Percentiles rank a stretch among this genome's conserved stretches.
phyloP scores from a whole-genome alignment of 2,113 vertebrate species.

The Bostrychus sinensis region DNA sequence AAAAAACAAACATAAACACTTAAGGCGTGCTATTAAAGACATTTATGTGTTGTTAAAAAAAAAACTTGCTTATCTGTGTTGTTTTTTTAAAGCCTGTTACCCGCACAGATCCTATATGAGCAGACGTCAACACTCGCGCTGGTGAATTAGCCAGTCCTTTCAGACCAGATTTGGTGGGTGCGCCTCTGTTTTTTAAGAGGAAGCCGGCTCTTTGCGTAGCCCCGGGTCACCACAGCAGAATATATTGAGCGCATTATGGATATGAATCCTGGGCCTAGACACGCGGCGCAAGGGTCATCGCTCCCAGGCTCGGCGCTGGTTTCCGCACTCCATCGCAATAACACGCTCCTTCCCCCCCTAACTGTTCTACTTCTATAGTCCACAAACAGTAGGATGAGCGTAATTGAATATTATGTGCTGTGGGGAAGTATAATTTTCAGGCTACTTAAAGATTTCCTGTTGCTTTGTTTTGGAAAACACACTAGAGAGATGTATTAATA shows the following conservation, averaged over 20 bases:
- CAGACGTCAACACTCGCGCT: slow-evolving; percentile 66
- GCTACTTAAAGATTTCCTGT: slow-evolving; percentile 64
- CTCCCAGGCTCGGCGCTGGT: slow-evolving; percentile 72
- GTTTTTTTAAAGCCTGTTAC: slow-evolving; percentile 46
- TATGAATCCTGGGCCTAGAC: slow-evolving; percentile 80
- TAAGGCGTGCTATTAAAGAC: neutral
- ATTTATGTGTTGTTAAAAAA: slow-evolving; percentile 28
- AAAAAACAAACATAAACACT: too few relatives aligned
- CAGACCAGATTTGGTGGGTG: slow-evolving; percentile 74
- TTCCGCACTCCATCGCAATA: slow-evolving; percentile 80
- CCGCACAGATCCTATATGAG: slow-evolving; percentile 42
- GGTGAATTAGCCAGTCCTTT: slow-evolving; percentile 75
- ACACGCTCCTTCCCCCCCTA: slow-evolving; percentile 65
- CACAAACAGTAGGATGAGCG: slow-evolving; percentile 51
- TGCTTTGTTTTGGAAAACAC: slow-evolving; percentile 57
- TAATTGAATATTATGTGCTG: slow-evolving; percentile 76
- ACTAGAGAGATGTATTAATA: slow-evolving; percentile 48
- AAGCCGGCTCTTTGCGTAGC: slow-evolving; percentile 71
- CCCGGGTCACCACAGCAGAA: slow-evolving; percentile 79
- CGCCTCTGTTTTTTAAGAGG: slow-evolving; percentile 76
- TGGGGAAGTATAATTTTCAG: slow-evolving; percentile 64
- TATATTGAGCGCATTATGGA: slow-evolving; percentile 85
- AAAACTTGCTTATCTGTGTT: slow-evolving; percentile 25
- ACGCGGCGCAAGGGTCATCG: slow-evolving; percentile 75
- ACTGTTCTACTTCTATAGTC: slow-evolving; percentile 68